Evolutionary conservation across 2,888 invertebrate genomes (phyloP).

Genomic region (Antheraea yamamai): DNA sequence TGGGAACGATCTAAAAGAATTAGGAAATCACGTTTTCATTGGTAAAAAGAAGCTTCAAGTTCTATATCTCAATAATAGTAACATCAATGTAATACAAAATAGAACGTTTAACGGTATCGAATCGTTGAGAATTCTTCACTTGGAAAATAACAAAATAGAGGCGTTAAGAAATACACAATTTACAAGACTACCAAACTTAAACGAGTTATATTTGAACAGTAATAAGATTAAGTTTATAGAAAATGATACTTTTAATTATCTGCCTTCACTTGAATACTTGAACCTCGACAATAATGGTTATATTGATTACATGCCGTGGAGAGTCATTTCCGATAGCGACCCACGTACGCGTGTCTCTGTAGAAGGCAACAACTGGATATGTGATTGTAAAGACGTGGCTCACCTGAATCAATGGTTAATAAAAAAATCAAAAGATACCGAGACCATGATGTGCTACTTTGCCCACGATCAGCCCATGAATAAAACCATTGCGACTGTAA

Average conservation of each 20-base stretch:
- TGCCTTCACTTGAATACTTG: constrained; percentile 87
- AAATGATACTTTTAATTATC: constrained; percentile 88
- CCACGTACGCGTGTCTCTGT: constrained; percentile 86
- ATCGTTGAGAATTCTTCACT: constrained; percentile 87
- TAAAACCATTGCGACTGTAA: constrained; percentile 74
- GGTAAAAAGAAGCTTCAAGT: constrained; percentile 91
- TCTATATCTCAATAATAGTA: constrained; percentile 90
- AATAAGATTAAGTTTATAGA: constrained; percentile 88
- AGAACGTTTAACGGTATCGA: constrained; percentile 91
- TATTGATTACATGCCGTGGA: constrained; percentile 89
- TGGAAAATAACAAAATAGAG: constrained; percentile 88
- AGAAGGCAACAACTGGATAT: constrained; percentile 92
- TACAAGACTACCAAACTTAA: constrained; percentile 87
- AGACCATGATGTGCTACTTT: constrained; percentile 85
- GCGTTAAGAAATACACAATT: constrained; percentile 90
- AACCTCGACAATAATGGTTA: constrained; percentile 90
- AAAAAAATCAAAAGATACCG: constrained; percentile 85
- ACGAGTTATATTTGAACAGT: constrained; percentile 88
- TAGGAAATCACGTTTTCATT: constrained; percentile 93
- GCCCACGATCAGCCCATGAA: constrained; percentile 77
- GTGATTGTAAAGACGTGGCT: constrained; percentile 88
- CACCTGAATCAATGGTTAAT: constrained; percentile 87
- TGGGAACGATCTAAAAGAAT: constrained; percentile 89
- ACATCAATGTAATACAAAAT: constrained; percentile 89
- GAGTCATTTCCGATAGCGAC: constrained; percentile 85